Evolutionary conservation across 2,113 vertebrate genomes (phyloP).

Genomic region (Fregata magnificens): DNA sequence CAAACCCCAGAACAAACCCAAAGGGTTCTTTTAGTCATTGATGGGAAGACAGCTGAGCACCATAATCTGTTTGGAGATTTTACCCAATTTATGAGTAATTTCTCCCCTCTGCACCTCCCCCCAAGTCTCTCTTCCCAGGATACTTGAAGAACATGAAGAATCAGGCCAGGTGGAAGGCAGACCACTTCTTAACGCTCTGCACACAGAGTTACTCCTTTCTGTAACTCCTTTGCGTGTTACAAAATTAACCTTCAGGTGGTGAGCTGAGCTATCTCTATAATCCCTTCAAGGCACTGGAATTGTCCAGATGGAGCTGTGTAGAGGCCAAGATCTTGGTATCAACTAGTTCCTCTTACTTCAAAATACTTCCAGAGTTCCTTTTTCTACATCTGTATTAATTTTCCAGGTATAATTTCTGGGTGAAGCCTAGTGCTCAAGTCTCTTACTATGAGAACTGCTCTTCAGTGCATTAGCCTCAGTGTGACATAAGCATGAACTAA

Average conservation of each 20-base stretch:
- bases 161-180: neutral
- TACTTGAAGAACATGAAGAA: neutral
- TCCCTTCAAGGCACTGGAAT: neutral
- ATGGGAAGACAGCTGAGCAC: neutral
- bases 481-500: neutral
- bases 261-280: neutral
- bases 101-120: neutral
- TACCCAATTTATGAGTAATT: neutral
- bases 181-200: neutral
- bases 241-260: neutral
- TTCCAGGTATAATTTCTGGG: neutral
- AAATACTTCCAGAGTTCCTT: neutral
- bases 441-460: neutral
- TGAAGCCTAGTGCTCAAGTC: neutral
- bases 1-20: neutral
- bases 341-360: neutral
- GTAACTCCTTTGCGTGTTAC: neutral
- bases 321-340: neutral
- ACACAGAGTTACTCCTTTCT: neutral
- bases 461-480: neutral
- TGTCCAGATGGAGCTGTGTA: neutral
- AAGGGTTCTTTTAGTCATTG: neutral
- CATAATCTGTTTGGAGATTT: neutral
- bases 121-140: neutral
- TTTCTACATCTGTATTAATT: neutral